Base-by-base conservation (phyloP, 2,113 vertebrate genomes). In the Thalassarche chlororhynchos region DNA sequence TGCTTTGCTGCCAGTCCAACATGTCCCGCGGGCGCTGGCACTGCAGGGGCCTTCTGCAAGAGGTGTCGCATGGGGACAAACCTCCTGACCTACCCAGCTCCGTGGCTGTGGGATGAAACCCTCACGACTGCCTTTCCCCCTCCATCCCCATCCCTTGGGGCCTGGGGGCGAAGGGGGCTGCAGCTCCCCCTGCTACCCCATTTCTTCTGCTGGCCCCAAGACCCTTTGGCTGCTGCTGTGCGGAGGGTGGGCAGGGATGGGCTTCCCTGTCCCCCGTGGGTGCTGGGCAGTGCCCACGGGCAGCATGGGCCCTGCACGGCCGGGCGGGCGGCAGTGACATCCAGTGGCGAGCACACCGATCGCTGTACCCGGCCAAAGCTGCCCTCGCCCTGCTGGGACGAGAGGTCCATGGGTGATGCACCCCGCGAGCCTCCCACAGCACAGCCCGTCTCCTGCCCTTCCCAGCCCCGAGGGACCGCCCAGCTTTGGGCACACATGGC, bases 21-120 rank as follows among this genome's bases (percentile, higher is more conserved):
- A 4, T 11, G 4, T 31, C 51, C 34, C 2, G 1, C 0, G 3
- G 52, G 44, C 1, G 6, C 66, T 58, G 79, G 77, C 18, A 14
- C 31, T 29, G 38, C 78, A 14, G 49, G 54, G 80, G 34, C 7
- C 28, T 34, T 49, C 44, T 17, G n/a, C n/a, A 40, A 46, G 64
- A 7, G 12, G 34, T 36, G 26, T 13, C 3, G 0, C 51, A 19
- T 0, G 10, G 52, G n/a, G n/a, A 58, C 28, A 70, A 83, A 34
- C 29, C n/a, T 60, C 80, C 40, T 5, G 2, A 58, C 10, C 29
- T 26, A 29, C 40, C n/a, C n/a, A 49, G 44, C 17, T 49, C 28
- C 1, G 1, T 3, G 8, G 26, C 52, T 69, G 38, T 3, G 13
- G 64, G 65, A 38, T 38, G 25, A 36, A n/a, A 28, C 26, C 25